Conservation (phyloP, 92 coral and sea anemone genomes). For the Montipora capitata region DNA sequence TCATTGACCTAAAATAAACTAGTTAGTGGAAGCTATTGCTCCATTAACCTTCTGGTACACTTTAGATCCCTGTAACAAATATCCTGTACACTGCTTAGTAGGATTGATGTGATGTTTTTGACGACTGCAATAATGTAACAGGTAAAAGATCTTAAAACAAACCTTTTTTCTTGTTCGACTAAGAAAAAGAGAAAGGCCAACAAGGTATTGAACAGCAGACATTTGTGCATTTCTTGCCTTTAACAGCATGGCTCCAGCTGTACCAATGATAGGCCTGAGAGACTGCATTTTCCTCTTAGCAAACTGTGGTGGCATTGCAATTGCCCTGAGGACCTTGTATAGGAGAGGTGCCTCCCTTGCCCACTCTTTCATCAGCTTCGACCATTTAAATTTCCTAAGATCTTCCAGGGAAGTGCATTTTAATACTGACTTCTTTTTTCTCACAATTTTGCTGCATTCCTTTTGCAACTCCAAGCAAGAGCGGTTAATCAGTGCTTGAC, state of each 20-base stretch:
- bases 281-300: neutral
- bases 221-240: slow-evolving; percentile 58
- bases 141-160: too few relatives aligned
- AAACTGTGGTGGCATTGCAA: slow-evolving; percentile 46
- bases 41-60: neutral
- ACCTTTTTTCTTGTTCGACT: too few relatives aligned
- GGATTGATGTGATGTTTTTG: neutral
- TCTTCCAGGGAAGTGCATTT: slow-evolving; percentile 28
- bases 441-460: slow-evolving; percentile 19
- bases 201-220: slow-evolving; percentile 67
- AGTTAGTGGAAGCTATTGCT: neutral
- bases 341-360: slow-evolving; percentile 45
- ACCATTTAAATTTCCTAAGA: slow-evolving; percentile 45
- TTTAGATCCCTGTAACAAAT: neutral
- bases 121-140: too few relatives aligned
- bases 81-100: neutral
- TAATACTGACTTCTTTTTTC: slow-evolving; percentile 30
- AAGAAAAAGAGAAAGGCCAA: slow-evolving; percentile 52
- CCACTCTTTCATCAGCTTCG: slow-evolving; percentile 39
- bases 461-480: slow-evolving; percentile 16
- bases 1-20: neutral
- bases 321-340: slow-evolving; percentile 23
- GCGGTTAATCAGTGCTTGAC: slow-evolving; percentile 17
- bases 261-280: slow-evolving; percentile 40
- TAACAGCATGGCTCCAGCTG: slow-evolving; percentile 60